Base-by-base conservation (phyloP, 2,888 invertebrate genomes). In the Cerastoderma edule region DNA sequence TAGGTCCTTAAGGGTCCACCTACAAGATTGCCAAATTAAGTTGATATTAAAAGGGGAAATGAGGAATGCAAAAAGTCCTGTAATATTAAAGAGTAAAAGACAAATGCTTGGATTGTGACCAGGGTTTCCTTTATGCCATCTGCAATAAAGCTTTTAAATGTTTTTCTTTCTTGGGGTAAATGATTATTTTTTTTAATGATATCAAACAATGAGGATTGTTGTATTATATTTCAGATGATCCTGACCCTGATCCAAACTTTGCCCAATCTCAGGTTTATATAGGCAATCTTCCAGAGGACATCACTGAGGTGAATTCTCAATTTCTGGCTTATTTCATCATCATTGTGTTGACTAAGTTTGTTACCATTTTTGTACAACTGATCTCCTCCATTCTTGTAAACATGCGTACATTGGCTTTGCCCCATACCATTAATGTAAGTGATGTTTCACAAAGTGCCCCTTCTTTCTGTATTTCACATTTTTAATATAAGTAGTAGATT, bases 251-350 rank as follows among this genome's bases (percentile, higher is more conserved):
- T 16, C 63, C 70, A 24, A 67, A 70, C 22, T 53, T 70, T 63
- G 70, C 70, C 1, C 75, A 70, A 35, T 48, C 66, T 44, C 75
- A 75, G 46, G 67, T 75, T 30, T 75, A 63, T 35, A 70, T 75
- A 28, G 65, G 70, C 22, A 75, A 75, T 32, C 70, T 75, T 28
- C 66, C 70, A 32, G 33, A 30, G 19, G 28, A 63, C 54, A 67
- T 70, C n/a, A 50, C 53, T 27, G 60, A 67, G 70, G 75, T 75
- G 66, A 28, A 19, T 1, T 46, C n/a, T 1, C n/a, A n/a, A 1
- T 16, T 46, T 39, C n/a, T 46, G 46, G 1, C n/a, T 16, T 46
- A 46, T 16, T 5, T 46, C n/a, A n/a, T n/a, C n/a, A n/a, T n/a
- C n/a, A n/a, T n/a, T n/a, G n/a, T n/a, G n/a, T n/a, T n/a, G n/a